phyloP scores from a whole-genome alignment of 2,888 invertebrate species.

The Lamproptera curius region DNA sequence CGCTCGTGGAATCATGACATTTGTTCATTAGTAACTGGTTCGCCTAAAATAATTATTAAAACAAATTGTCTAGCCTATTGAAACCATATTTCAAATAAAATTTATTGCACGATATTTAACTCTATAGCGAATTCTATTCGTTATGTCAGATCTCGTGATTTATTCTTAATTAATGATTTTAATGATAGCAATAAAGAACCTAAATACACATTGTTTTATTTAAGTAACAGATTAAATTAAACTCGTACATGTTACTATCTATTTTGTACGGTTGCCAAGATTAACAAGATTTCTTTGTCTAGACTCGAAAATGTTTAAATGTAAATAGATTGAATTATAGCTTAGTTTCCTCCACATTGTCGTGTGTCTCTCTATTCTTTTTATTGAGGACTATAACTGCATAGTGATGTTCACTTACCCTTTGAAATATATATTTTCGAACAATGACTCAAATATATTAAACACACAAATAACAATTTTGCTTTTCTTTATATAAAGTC shows the following conservation, averaged over 20 bases:
- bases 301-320: background rate
- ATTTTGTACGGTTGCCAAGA: background rate
- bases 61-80: background rate
- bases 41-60: background rate
- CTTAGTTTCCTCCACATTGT: background rate
- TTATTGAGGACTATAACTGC: too few relatives aligned
- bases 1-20: slow-evolving; percentile 50
- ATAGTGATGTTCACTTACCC: too few relatives aligned
- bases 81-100: background rate
- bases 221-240: too few relatives aligned
- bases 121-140: too few relatives aligned
- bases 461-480: too few relatives aligned
- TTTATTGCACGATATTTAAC: background rate
- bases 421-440: too few relatives aligned
- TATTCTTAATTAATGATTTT: background rate
- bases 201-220: too few relatives aligned
- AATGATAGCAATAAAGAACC: background rate
- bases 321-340: background rate
- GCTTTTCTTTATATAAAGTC: too few relatives aligned
- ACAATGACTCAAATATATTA: too few relatives aligned
- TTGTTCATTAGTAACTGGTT: slow-evolving; percentile 2
- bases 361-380: background rate
- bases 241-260: background rate
- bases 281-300: background rate
- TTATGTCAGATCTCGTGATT: too few relatives aligned